Conservation (phyloP, 2,113 vertebrate genomes). For the Callaeas wilsoni region DNA sequence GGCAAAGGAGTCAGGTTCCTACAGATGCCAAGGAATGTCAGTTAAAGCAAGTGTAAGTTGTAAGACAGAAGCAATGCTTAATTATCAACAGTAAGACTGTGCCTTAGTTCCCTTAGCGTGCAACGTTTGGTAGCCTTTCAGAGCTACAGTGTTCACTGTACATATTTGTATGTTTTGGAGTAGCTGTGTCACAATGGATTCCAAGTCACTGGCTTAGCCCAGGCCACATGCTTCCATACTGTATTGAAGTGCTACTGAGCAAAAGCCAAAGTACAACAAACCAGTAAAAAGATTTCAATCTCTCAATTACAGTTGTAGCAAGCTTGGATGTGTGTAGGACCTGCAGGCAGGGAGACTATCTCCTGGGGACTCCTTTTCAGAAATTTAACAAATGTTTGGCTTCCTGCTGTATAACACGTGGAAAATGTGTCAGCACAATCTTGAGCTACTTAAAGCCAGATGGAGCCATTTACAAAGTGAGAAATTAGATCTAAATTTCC, state of each 20-base stretch:
- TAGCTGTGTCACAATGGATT: neutral
- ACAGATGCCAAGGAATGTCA: neutral
- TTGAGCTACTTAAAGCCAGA: neutral
- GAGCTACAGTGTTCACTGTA: neutral
- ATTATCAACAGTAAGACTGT: neutral
- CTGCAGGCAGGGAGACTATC: neutral
- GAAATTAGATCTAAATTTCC: neutral
- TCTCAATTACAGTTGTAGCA: neutral
- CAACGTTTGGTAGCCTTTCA: neutral
- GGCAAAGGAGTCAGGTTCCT: neutral
- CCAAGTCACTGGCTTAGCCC: neutral
- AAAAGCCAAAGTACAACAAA: neutral
- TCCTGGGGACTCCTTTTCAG: neutral
- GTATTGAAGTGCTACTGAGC: neutral
- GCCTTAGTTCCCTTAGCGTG: neutral
- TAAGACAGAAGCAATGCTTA: neutral
- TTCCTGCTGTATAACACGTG: neutral
- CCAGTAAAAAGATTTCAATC: neutral
- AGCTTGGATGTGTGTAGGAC: neutral
- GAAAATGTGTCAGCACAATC: neutral
- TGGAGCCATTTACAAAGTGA: neutral
- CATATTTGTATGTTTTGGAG: neutral
- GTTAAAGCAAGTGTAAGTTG: neutral
- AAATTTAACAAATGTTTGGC: neutral
- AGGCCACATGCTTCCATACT: accelerated